Evolutionary conservation across 2,113 vertebrate species (phyloP), one percentile per base, ranked within the genome.

Genomic region (Cariama cristata): DNA sequence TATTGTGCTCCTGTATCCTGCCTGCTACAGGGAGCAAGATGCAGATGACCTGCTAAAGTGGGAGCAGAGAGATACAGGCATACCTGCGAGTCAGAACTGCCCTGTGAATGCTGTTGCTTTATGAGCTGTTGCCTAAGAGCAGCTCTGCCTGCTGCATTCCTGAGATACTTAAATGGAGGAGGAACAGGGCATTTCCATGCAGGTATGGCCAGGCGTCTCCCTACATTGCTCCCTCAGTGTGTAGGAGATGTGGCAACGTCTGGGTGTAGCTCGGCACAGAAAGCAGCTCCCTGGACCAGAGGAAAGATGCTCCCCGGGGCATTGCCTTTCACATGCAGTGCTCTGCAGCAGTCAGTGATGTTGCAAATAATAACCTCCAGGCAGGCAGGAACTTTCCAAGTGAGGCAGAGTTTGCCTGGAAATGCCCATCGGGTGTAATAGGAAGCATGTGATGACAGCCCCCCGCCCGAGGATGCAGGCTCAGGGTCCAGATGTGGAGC

Each of bases 21-120:
- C 24, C 52, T 64, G 50, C 8, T 45, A 10, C 47, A 84, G 60
- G 18, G 42, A 83, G 26, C 75, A 38, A n/a, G 18, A 23, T 82
- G 12, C 50, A 40, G 63, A 23, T 7, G 32, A 72, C 24, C 44
- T 86, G 19, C 58, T 45, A 2, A 40, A 42, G 0, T 7, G n/a
- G 33, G 38, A 79, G 66, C 66, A 79, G 60, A 72, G 49, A 28
- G 47, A 49, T 45, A 42, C 7, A 62, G 42, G 21, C 3, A 49
- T 5, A 18, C 1, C 1, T 4, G 28, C 0, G 5, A 62, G 23
- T 49, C 50, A 44, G 73, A 81, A 18, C 26, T 52, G 45, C 20
- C 58, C 33, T 0, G 0, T 10, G 49, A 59, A 42, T 4, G 7
- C 63, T 42, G 12, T 22, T 3, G 1, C 28, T 64, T 0, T 8